These are phyloP conservation scores for Tyto alba DNA, from an alignment of 2,113 vertebrate genomes.

Conservation along the genomic window DNA sequence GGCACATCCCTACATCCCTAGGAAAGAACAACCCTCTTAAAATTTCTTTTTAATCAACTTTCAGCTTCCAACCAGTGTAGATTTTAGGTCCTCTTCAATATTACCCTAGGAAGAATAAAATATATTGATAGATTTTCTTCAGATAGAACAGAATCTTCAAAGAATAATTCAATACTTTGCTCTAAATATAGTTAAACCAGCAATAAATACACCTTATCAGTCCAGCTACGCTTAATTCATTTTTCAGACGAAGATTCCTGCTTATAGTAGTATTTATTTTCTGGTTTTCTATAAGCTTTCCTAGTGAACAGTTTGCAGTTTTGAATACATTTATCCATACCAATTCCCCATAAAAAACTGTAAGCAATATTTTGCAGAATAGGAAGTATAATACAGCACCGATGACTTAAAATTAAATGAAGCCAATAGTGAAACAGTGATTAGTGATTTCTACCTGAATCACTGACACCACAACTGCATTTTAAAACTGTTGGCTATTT, in stretches of 20 bases:
- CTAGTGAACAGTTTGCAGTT: not conserved
- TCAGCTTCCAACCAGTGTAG: not conserved
- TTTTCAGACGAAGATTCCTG: slow-evolving; percentile 19
- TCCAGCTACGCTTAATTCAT: not conserved
- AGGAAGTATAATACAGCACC: not conserved
- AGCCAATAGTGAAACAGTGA: not conserved
- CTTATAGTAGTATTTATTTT: not conserved
- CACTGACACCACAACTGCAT: not conserved
- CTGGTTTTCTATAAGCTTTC: not conserved
- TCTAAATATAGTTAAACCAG: not conserved
- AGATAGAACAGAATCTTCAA: not conserved
- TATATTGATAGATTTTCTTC: not conserved
- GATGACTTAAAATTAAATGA: not conserved
- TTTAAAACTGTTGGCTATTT: not conserved
- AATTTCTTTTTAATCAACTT: not conserved
- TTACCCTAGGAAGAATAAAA: not conserved
- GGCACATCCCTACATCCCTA: not conserved
- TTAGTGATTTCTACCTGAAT: not conserved
- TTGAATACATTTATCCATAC: not conserved
- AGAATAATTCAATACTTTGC: not conserved
- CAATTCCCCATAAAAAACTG: not conserved
- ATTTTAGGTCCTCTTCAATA: not conserved
- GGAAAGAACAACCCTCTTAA: not conserved
- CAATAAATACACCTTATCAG: not conserved
- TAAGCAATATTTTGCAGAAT: not conserved